Conservation (phyloP, 2,888 invertebrate species). For the Sturmia bella region DNA sequence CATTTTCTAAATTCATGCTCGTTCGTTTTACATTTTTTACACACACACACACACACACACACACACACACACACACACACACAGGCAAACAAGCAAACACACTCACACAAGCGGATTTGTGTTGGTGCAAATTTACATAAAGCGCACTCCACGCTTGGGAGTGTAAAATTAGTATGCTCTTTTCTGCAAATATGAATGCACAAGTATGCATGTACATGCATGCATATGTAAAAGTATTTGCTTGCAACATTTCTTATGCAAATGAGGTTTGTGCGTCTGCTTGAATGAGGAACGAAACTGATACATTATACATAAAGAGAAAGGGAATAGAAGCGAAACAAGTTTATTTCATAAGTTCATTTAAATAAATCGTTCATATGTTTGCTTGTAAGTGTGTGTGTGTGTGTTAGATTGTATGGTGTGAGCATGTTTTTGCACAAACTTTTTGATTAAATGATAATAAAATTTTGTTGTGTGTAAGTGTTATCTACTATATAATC, state of each 20-base stretch:
- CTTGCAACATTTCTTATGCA: constrained; percentile 15
- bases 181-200: background rate
- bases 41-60: background rate
- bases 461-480: constrained; percentile 51
- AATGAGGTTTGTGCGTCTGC: background rate
- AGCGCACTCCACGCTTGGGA: constrained; percentile 4
- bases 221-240: background rate
- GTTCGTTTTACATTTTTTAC: constrained; percentile 7
- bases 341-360: constrained; percentile 1
- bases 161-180: background rate
- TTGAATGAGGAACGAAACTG: background rate
- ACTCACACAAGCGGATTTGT: background rate
- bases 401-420: too few relatives aligned
- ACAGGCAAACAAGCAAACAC: background rate
- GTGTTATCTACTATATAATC: constrained; percentile 65
- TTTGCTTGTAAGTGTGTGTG: constrained; percentile 10
- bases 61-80: constrained; percentile 2
- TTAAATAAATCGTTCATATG: background rate
- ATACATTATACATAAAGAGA: background rate
- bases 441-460: constrained; percentile 62
- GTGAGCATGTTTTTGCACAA: constrained; percentile 44
- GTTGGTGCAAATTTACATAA: constrained; percentile 7
- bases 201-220: background rate
- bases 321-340: constrained; percentile 32
- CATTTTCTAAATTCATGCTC: constrained; percentile 16